phyloP scores from a whole-genome alignment of 64 coral and sea anemone genomes.

The Stichodactyla mertensii region DNA sequence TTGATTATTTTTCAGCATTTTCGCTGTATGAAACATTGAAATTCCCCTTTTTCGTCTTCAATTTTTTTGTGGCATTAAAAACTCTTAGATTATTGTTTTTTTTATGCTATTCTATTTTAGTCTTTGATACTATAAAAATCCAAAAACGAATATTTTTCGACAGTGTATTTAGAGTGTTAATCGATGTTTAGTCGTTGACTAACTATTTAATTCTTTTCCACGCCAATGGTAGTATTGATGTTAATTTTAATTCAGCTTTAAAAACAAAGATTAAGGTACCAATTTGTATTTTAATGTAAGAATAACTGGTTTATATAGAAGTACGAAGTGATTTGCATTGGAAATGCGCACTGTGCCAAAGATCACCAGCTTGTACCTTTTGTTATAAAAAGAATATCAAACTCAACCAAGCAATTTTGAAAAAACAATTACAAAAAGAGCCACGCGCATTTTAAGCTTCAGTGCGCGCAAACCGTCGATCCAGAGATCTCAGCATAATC shows the following conservation, averaged over 20 bases:
- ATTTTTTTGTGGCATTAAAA: not conserved
- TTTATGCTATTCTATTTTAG: not conserved
- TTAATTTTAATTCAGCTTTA: not conserved
- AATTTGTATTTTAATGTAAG: not conserved
- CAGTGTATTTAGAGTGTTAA: not conserved
- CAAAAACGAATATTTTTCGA: not conserved
- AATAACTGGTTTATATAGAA: not conserved
- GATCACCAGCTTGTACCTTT: not conserved
- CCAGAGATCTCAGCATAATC: not conserved
- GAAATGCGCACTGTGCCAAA: not conserved
- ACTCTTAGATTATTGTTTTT: not conserved
- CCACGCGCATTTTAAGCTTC: constrained; percentile 6
- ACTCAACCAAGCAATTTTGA: not conserved
- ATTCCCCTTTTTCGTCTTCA: not conserved
- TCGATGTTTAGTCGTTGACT: not conserved
- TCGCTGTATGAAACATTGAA: not conserved
- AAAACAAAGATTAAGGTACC: not conserved
- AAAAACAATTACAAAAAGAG: constrained; percentile 4
- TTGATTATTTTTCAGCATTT: not conserved
- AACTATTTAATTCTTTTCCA: not conserved
- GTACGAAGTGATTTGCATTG: not conserved
- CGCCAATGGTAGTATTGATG: too few relatives aligned
- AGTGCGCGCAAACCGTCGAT: not conserved
- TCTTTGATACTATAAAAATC: not conserved
- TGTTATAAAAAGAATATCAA: not conserved